These are phyloP conservation scores for Elgaria multicarinata DNA, from an alignment of 2,113 vertebrate genomes.

Conservation along the genomic window DNA sequence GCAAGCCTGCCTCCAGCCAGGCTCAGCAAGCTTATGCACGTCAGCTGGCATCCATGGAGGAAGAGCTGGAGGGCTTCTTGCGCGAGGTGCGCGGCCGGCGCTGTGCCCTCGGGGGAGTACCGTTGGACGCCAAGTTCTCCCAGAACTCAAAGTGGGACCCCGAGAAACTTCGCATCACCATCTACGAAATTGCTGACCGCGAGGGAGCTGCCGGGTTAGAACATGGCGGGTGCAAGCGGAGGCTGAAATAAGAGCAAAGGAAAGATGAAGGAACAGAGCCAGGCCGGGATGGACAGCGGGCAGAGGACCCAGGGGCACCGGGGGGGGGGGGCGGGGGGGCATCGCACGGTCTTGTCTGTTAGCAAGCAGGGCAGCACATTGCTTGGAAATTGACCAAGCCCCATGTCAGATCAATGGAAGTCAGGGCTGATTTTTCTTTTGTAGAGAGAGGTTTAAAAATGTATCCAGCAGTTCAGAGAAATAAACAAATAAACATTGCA, in stretches of 20 bases:
- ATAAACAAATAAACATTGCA: too few relatives aligned
- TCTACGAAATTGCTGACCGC: neutral
- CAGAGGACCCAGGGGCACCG: too few relatives aligned
- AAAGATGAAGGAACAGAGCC: too few relatives aligned
- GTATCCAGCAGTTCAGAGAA: too few relatives aligned
- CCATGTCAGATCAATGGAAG: neutral
- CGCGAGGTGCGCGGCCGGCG: neutral
- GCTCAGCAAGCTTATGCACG: neutral
- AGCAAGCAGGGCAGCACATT: neutral
- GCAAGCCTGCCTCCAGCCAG: accelerated
- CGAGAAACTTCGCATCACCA: neutral
- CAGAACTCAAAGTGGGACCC: accelerated
- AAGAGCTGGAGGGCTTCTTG: neutral
- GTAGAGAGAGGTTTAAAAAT: too few relatives aligned
- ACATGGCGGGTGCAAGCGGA: neutral
- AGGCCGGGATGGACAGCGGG: neutral
- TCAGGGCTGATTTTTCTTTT: neutral
- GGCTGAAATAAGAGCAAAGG: neutral
- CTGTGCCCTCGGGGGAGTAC: neutral
- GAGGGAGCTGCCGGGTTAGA: accelerated
- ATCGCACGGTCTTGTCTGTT: neutral
- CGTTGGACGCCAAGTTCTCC: neutral
- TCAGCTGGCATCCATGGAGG: conserved; percentile 25
- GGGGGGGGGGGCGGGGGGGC: too few relatives aligned
- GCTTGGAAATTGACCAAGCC: neutral